Conservation (phyloP, 2,113 vertebrate genomes). For the Antidorcas marsupialis region DNA sequence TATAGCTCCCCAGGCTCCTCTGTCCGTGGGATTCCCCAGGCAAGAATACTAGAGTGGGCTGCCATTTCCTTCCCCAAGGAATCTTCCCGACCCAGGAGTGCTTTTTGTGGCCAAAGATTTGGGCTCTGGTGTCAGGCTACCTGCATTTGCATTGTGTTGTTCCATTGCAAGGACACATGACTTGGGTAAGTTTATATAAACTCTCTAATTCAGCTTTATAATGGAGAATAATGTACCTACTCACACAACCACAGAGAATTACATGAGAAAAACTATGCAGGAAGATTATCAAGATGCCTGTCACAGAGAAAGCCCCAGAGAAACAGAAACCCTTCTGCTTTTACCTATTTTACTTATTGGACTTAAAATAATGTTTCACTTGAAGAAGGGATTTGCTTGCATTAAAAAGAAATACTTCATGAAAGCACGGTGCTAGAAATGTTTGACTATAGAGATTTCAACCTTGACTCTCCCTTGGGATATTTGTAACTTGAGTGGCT, state of each 20-base stretch:
- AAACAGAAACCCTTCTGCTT: background rate
- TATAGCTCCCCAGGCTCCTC: background rate
- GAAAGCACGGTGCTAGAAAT: background rate
- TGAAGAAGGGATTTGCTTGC: background rate
- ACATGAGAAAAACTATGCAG: background rate
- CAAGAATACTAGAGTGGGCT: background rate
- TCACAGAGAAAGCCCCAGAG: background rate
- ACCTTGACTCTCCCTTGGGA: background rate
- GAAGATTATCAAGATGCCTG: background rate
- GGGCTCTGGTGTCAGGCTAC: background rate
- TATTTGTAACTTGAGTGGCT: conserved; percentile 31
- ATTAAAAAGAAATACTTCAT: background rate
- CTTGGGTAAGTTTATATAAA: background rate
- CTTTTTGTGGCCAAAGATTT: background rate
- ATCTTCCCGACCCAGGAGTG: background rate
- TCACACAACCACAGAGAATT: background rate
- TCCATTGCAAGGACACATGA: background rate
- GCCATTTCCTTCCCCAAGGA: background rate
- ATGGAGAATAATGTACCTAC: background rate
- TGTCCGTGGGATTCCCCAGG: background rate
- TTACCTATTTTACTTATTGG: background rate
- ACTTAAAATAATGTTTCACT: background rate
- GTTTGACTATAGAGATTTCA: background rate
- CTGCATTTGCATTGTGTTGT: background rate
- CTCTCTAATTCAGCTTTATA: background rate